Conservation (phyloP, 1,140 invertebrate genomes). For the Zaprionus capensis region DNA sequence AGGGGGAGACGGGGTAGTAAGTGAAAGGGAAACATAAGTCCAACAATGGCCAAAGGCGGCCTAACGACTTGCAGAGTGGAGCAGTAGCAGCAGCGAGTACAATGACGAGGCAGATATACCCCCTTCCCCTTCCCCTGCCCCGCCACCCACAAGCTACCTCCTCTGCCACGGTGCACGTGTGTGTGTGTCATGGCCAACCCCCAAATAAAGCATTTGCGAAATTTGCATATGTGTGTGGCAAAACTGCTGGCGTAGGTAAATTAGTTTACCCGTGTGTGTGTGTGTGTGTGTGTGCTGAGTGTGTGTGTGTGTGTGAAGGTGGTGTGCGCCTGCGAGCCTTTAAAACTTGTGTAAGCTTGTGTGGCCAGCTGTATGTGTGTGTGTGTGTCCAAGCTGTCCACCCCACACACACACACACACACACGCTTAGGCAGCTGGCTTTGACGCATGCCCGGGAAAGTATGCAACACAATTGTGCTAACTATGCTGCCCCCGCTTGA, state of each 20-base stretch:
- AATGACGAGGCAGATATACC: slow-evolving; percentile 40
- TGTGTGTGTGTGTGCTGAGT: slow-evolving; percentile 29
- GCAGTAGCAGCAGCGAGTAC: slow-evolving; percentile 25
- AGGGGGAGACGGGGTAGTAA: slow-evolving; percentile 15
- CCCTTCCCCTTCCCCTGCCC: background rate
- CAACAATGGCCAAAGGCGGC: slow-evolving; percentile 73
- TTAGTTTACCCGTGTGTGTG: slow-evolving; percentile 55
- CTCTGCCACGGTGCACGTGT: background rate
- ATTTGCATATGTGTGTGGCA: slow-evolving; percentile 72
- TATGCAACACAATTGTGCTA: slow-evolving; percentile 81
- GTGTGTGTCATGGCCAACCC: slow-evolving; percentile 54
- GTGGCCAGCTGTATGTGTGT: slow-evolving; percentile 23
- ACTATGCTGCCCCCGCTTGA: slow-evolving; percentile 59
- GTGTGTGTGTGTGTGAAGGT: slow-evolving; percentile 46
- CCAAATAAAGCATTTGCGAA: slow-evolving; percentile 66
- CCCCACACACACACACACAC: slow-evolving; percentile 31
- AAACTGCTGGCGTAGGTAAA: slow-evolving; percentile 80
- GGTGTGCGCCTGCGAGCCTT: slow-evolving; percentile 25
- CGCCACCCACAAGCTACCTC: too few relatives aligned
- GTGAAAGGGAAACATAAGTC: slow-evolving; percentile 73
- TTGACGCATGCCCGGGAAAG: slow-evolving; percentile 76
- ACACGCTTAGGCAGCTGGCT: slow-evolving; percentile 51
- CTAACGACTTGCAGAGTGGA: slow-evolving; percentile 56
- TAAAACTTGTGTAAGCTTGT: slow-evolving; percentile 22
- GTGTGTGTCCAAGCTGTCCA: slow-evolving; percentile 25